Percentiles rank a stretch among this genome's conserved stretches.
Conservation (phyloP, 2,797 vertebrate genomes). For the Chelon auratus region DNA sequence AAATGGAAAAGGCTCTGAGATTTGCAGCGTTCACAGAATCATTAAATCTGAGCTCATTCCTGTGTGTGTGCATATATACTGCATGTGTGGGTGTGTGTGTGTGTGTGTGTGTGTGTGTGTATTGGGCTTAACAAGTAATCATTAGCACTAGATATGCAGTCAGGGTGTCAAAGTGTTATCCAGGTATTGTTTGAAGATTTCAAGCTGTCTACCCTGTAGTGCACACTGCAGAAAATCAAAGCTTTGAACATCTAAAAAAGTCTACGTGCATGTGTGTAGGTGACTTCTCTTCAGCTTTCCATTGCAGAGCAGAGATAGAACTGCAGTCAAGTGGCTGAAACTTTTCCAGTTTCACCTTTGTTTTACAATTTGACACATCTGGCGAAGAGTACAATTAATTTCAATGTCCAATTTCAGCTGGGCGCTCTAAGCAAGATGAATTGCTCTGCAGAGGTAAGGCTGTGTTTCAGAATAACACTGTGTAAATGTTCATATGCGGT, state of each 20-base stretch:
- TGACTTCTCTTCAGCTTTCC: conserved; percentile 9
- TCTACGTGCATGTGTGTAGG: conserved; percentile 16
- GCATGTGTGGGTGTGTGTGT: conserved; percentile 12
- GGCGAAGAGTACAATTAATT: background rate
- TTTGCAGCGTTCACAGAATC: conserved; percentile 64
- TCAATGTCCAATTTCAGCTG: conserved; percentile 9
- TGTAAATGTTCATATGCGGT: background rate
- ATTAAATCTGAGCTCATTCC: conserved; percentile 54
- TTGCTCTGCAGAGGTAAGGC: background rate
- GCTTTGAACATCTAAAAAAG: conserved; percentile 42
- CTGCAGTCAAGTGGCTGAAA: conserved; percentile 1
- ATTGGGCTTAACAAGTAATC: conserved; percentile 62
- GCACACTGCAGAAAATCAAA: conserved; percentile 61
- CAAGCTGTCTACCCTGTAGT: conserved; percentile 52
- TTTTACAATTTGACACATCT: conserved; percentile 15
- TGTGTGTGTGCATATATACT: conserved; percentile 16
- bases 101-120: conserved; percentile 22
- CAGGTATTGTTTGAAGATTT: conserved; percentile 72
- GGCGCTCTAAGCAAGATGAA: conserved; percentile 3
- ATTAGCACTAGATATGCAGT: conserved; percentile 66
- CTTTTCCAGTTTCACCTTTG: conserved; percentile 6
- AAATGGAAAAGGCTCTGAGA: conserved; percentile 55
- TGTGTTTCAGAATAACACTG: background rate
- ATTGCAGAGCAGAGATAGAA: conserved; percentile 28
- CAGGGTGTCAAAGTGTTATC: conserved; percentile 56